phyloP scores from a whole-genome alignment of 1,140 invertebrate genomes.

The Coboldia fuscipes region DNA sequence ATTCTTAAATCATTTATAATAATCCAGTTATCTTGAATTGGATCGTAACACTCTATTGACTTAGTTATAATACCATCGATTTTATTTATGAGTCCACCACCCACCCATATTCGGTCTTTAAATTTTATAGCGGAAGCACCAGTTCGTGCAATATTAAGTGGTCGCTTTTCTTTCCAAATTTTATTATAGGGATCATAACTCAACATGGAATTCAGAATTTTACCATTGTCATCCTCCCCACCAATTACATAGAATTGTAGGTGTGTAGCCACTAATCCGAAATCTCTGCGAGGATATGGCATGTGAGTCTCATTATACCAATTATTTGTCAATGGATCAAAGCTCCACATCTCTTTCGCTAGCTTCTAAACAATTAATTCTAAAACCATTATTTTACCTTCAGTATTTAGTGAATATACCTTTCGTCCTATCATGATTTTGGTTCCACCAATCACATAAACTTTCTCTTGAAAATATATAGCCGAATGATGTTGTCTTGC shows the following conservation, averaged over 20 bases:
- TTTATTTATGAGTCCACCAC: background rate
- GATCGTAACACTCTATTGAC: background rate
- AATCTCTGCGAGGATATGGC: background rate
- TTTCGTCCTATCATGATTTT: background rate
- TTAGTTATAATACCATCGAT: background rate
- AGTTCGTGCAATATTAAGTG: background rate
- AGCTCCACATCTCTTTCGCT: background rate
- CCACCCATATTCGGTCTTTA: background rate
- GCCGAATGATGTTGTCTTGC: conserved; percentile 2
- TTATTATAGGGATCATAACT: background rate
- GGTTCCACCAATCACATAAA: conserved; percentile 1
- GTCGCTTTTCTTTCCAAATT: background rate
- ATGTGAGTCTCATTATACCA: background rate
- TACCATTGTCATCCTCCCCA: background rate
- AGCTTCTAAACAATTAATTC: background rate
- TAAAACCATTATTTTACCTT: background rate
- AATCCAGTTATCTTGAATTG: background rate
- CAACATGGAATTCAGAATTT: background rate
- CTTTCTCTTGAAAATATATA: background rate
- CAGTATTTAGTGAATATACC: background rate
- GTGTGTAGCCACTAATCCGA: background rate
- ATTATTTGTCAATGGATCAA: background rate
- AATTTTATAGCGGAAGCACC: background rate
- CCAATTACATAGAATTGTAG: background rate
- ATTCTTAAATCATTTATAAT: background rate